A percentile compares a stretch with the other conserved stretches of the same genome.
Conservation (phyloP, 2,113 vertebrate species). For the Tyto alba region DNA sequence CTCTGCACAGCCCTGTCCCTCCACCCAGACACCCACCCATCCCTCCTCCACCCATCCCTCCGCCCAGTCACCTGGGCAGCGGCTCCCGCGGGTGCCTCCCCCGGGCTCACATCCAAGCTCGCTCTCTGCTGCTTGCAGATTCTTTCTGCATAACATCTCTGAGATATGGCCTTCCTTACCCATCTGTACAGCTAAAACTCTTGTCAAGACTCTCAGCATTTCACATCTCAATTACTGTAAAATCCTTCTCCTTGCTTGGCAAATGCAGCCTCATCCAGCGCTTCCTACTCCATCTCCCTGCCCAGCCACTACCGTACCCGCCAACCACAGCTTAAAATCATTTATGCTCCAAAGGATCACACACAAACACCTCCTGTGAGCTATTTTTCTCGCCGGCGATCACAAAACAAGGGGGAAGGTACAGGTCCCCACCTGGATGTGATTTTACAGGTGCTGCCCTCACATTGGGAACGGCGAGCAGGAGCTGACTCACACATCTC, state of each 20-base stretch:
- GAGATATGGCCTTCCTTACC: constrained; percentile 66
- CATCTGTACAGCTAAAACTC: constrained; percentile 70
- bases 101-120: constrained; percentile 46
- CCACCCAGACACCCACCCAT: background rate
- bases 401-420: background rate
- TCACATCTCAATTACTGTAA: constrained; percentile 68
- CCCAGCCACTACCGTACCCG: constrained; percentile 41
- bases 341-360: constrained; percentile 44
- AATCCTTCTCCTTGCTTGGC: constrained; percentile 64
- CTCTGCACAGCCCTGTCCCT: background rate
- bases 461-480: background rate
- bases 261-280: constrained; percentile 51
- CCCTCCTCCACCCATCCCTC: too few species aligned
- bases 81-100: constrained; percentile 41
- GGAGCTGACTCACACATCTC: background rate
- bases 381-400: background rate
- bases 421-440: background rate
- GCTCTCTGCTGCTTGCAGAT: constrained; percentile 51
- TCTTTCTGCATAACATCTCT: constrained; percentile 61
- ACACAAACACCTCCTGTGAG: constrained; percentile 37
- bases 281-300: constrained; percentile 54
- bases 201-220: constrained; percentile 67
- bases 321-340: constrained; percentile 60
- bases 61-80: constrained; percentile 39
- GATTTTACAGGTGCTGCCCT: background rate